These are phyloP conservation scores for Liolophura sinensis DNA, from an alignment of 1,140 invertebrate genomes.

Conservation along the genomic window DNA sequence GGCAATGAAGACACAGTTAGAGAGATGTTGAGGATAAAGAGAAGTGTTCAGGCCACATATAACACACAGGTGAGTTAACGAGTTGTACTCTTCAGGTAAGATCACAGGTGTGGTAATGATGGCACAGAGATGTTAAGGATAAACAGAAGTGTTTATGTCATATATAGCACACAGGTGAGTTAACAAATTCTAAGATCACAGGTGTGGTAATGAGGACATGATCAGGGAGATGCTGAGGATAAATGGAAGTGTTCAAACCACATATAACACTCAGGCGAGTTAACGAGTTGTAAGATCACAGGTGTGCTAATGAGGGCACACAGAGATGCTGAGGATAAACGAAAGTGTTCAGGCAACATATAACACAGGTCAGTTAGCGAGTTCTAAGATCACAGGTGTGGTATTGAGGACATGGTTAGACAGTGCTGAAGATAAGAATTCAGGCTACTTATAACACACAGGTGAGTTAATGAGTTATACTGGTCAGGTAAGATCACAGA, in stretches of 20 bases:
- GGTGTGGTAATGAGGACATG: background rate
- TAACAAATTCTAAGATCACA: background rate
- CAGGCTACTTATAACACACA: slow-evolving; percentile 90
- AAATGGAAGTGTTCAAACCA: slow-evolving; percentile 95
- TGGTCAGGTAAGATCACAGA: background rate
- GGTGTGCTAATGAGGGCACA: slow-evolving; percentile 99
- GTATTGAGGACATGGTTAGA: background rate
- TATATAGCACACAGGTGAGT: slow-evolving; percentile 74
- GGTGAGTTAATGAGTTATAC: slow-evolving; percentile 26
- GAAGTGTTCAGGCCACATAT: slow-evolving; percentile 95
- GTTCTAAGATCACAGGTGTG: background rate
- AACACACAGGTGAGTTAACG: slow-evolving; percentile 65
- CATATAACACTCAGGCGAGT: slow-evolving; percentile 88
- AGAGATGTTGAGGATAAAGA: slow-evolving; percentile 98
- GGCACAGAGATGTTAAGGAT: slow-evolving; percentile 78
- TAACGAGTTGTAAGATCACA: slow-evolving; percentile 99
- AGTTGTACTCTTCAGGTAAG: background rate
- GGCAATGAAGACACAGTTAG: slow-evolving; percentile 99
- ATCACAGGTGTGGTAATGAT: slow-evolving; percentile 1
- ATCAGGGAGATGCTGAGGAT: slow-evolving; percentile 87
- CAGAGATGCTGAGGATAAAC: slow-evolving; percentile 98
- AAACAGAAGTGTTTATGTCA: slow-evolving; percentile 95
- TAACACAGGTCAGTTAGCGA: slow-evolving; percentile 64
- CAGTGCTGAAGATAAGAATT: slow-evolving; percentile 96
- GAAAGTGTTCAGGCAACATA: slow-evolving; percentile 96